Conservation (phyloP, 2,888 invertebrate genomes). For the Camponotus fellah region DNA sequence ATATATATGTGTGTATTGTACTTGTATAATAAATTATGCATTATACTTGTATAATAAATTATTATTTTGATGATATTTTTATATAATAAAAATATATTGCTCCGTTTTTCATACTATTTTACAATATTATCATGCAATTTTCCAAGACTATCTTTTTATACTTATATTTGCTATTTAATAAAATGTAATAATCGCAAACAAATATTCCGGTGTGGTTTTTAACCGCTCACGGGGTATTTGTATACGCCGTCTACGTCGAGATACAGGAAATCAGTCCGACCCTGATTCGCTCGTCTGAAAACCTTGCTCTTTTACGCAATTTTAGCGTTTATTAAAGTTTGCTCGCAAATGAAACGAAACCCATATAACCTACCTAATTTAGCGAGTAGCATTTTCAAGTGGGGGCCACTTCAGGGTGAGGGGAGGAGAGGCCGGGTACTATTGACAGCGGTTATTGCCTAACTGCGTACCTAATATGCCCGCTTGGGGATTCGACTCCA, state of each 20-base stretch:
- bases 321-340: conserved; percentile 86
- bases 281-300: conserved; percentile 84
- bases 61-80: neutral
- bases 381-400: conserved; percentile 86
- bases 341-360: conserved; percentile 86
- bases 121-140: neutral
- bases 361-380: conserved; percentile 86
- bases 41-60: neutral
- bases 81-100: too few relatives aligned
- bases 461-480: conserved; percentile 86
- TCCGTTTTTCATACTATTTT: neutral
- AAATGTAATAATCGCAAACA: conserved; percentile 36
- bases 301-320: conserved; percentile 86
- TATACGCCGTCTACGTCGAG: conserved; percentile 60
- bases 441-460: conserved; percentile 86
- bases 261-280: conserved; percentile 73
- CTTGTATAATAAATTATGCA: neutral
- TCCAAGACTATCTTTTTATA: neutral
- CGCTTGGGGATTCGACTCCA: conserved; percentile 84
- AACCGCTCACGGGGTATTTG: conserved; percentile 21
- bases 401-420: conserved; percentile 83
- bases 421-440: conserved; percentile 81
- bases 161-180: conserved; percentile 31
- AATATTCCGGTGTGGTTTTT: conserved; percentile 35
- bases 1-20: neutral